Percentiles rank a stretch among this genome's conserved stretches.
Evolutionary conservation across 2,113 vertebrate species (phyloP).

Genomic region (Stomatorhinus ivindoensis): DNA sequence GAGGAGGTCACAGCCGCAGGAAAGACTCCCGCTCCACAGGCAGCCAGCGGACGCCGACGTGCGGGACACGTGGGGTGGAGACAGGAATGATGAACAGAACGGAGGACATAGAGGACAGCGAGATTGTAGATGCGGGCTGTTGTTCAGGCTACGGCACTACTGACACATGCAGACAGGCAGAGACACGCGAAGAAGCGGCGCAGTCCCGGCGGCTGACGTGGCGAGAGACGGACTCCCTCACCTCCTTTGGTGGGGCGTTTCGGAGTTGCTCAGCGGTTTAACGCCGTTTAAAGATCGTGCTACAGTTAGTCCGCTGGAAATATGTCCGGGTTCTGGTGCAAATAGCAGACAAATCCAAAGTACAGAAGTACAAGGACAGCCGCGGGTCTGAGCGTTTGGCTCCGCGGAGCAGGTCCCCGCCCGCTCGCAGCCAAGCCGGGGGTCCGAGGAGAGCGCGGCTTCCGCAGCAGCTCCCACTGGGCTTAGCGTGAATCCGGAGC

Average conservation of each 20-base stretch:
- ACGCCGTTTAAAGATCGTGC: not conserved
- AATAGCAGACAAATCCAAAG: not conserved
- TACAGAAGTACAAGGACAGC: not conserved
- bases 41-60: not conserved
- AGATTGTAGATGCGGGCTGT: not conserved
- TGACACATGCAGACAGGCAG: not conserved
- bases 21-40: not conserved
- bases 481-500: not conserved
- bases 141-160: not conserved
- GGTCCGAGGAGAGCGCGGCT: not conserved
- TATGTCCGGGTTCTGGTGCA: not conserved
- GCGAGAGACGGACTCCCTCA: conserved; percentile 16
- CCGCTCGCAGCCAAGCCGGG: not conserved
- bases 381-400: not conserved
- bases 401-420: not conserved
- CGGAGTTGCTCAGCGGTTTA: not conserved
- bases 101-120: not conserved
- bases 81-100: not conserved
- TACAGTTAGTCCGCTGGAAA: not conserved
- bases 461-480: too few species aligned
- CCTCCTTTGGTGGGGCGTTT: not conserved
- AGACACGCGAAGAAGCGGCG: not conserved
- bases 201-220: conserved; percentile 37
- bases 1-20: not conserved
- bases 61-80: not conserved